Evolutionary conservation across 2,888 invertebrate species (phyloP), one percentile per base, ranked within the genome.

Genomic region (Spodoptera picta): DNA sequence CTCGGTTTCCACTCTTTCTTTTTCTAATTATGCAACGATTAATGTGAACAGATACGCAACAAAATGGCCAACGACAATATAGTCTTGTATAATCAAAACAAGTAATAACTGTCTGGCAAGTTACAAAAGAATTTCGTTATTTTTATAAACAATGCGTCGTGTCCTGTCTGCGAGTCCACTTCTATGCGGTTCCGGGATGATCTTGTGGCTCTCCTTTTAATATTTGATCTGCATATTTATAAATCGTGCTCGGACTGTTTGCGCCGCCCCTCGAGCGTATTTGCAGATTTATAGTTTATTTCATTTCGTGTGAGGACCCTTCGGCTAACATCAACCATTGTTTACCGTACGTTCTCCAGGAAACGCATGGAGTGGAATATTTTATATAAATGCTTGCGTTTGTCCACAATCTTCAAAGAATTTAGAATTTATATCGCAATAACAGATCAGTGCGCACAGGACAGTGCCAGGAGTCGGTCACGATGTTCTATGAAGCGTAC

Each of bases 141-240:
- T 36, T 7, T 0, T 36, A 36, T 9, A 36, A 7, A 36, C 36
- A 36, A 36, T 2, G 10, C 2, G 41, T 31, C 1, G 53, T 14
- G 47, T 56, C 71, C 1, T 0, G 43, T 77, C 76, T 77, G 63
- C 48, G 23, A 24, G 12, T 12, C 7, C 24, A 36, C 45, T 80
- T 84, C 83, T 65, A 82, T 83, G 61, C n/a, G 48, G 59, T 75
- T 65, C 66, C 74, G 77, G 84, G 86, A 88, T 89, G 84, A 88
- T 90, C 90, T 88, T 86, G 89, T 80, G 88, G 87, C 82, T 88
- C 86, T 87, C 86, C 87, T 89, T 91, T 90, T 90, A 91, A 90
- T 91, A 90, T 91, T 90, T 90, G 91, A 90, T 91, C 87, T 90
- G 89, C 90, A 91, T 91, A 90, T 91, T 90, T 90, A 90, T 91